Evolutionary conservation across 2,797 vertebrate genomes (phyloP), one percentile per base, ranked within the genome.

Genomic region (Bucorvus abyssinicus): DNA sequence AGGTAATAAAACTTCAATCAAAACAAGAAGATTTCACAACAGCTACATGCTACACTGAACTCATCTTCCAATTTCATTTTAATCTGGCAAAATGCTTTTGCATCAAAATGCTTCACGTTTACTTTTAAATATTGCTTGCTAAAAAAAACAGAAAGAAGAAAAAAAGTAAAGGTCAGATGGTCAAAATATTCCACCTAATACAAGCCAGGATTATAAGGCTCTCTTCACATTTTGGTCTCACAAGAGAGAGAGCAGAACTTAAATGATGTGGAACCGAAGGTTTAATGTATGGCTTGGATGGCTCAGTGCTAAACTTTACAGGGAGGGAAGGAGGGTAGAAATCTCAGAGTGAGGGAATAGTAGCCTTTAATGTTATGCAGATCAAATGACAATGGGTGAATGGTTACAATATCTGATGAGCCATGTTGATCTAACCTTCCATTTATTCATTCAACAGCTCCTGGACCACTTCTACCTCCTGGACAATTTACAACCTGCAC

Each of bases 1-100:
- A 89, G 81, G 80, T 96, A 96, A 96, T 92, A 92, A 73, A 95
- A 95, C 78, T 96, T 96, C 90, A 94, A 94, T 97, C 92, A 96
- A 96, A 97, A 87, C 38, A 94, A 95, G 91, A 92, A 80, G 53
- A 94, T 96, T 96, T 96, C 83, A 88, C 68, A 90, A 94, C 36
- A 57, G 75, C 80, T 92, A 94, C 80, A 69, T 61, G 77, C 50
- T 85, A 78, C 59, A 36, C 50, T 80, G 91, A 96, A 93, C 36
- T 93, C 69, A 79, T 94, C 59, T 82, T 95, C 82, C 45, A 76
- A 88, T 95, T 95, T 95, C 56, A 93, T 94, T 97, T 95, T 90
- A 92, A 95, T 96, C 71, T 29, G 63, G 90, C 83, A 88, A 87
- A 94, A 53, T 17, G 65, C 75, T 63, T 92, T 67, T 82, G 55